Evolutionary conservation across 2,888 invertebrate species (phyloP), one percentile per base, ranked within the genome.

Genomic region (Pediacus dermestoides): DNA sequence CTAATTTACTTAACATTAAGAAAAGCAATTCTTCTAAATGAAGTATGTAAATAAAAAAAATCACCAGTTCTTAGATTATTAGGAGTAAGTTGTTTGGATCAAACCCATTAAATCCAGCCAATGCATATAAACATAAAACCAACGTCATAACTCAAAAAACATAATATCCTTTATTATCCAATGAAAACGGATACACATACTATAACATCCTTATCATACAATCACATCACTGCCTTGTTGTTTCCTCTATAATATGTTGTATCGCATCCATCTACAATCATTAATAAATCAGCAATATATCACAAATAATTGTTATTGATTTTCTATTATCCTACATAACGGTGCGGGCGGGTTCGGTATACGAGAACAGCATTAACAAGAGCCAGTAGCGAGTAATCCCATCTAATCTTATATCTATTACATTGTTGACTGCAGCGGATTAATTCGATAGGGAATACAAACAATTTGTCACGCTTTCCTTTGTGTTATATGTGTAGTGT

Each of bases 391-490:
- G 31, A 44, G 54, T 53, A 61, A 60, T 60, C 57, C 58, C 42
- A 52, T 57, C 58, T 61, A 62, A 62, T 62, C 64, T 67, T 60
- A 60, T 59, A 66, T 66, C 67, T 63, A 65, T 66, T 66, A 64
- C 63, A 61, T 60, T 60, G 66, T 63, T 63, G 66, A 65, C 64
- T 65, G 59, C 58, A 52, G 52, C 56, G 64, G 63, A 66, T 67
- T 64, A 67, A 66, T 65, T 59, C 63, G 59, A 61, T 60, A 48
- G 66, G 66, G 65, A 66, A 64, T 65, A 61, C 60, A 56, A 58
- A 65, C 66, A 64, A 67, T 67, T 67, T 67, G 67, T 67, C 67
- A 67, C 63, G 64, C 61, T 55, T 61, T 61, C 23, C 50, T 46
- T 42, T 18, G 18, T 18, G 18, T 18, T n/a, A n/a, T n/a, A n/a